Percentiles rank a stretch among this genome's conserved stretches.
These are phyloP conservation scores for Siphonodentalium dalli DNA, from an alignment of 2,888 invertebrate genomes.

Conservation along the genomic window DNA sequence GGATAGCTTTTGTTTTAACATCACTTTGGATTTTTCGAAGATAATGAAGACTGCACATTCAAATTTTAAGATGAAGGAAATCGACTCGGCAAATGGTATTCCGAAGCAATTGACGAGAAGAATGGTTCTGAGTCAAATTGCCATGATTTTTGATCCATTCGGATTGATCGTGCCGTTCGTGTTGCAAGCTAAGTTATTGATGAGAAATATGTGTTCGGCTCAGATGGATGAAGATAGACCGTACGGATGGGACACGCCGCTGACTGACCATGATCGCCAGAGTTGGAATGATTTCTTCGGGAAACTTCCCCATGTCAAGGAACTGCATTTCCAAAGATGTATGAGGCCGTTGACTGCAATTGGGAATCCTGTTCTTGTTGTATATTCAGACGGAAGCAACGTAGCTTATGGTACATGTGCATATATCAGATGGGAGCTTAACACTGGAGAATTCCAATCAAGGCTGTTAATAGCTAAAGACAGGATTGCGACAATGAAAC, in stretches of 20 bases:
- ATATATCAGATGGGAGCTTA: conserved; percentile 3
- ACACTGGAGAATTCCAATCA: neutral
- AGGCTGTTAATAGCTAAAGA: conserved; percentile 1
- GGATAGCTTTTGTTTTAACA: conserved; percentile 2
- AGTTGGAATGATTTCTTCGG: conserved; percentile 4
- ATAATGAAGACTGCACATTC: neutral
- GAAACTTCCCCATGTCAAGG: neutral
- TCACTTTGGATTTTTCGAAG: neutral
- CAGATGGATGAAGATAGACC: neutral
- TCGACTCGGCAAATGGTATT: neutral
- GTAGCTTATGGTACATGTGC: conserved; percentile 4
- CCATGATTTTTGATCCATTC: neutral
- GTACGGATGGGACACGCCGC: conserved; percentile 11
- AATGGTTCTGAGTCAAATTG: conserved; percentile 8
- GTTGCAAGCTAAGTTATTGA: neutral
- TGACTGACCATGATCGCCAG: neutral
- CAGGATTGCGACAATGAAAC: neutral
- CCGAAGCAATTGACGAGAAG: neutral
- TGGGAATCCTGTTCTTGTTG: neutral
- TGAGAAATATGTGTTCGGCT: conserved; percentile 1
- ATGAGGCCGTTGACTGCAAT: neutral
- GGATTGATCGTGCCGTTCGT: neutral
- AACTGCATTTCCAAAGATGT: neutral
- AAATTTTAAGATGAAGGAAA: neutral
- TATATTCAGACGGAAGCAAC: conserved; percentile 5